Evolutionary conservation across 2,113 vertebrate genomes (phyloP), one percentile per base, ranked within the genome.

Genomic region (Labrus mixtus): DNA sequence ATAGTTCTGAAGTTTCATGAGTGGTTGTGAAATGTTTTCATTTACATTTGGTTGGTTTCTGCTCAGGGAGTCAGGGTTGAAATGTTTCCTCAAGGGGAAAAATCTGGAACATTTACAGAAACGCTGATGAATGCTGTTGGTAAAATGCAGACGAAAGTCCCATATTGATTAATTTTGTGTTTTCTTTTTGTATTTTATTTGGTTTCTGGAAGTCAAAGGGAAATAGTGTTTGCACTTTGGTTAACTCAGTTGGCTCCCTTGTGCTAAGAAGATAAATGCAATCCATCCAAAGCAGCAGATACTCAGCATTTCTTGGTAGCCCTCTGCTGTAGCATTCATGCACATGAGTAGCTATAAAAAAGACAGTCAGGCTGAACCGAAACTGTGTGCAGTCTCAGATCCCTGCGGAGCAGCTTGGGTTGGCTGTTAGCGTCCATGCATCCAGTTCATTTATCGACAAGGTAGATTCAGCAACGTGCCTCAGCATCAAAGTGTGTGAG

Each of bases 401-500:
- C 87, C 73, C 87, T 1, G 65, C 25, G 46, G 86, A 77, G 74
- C 71, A 54, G 73, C 74, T 43, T 0, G 43, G 76, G 60, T 74
- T 59, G 43, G 8, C 68, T 57, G 60, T 78, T 64, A 67, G 62
- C 63, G 48, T 63, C 79, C 85, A 81, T 51, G 79, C 73, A 73
- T 67, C 67, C 61, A 45, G 70, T 36, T 63, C 78, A 83, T 79
- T 80, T 90, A 83, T 87, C 23, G 79, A 91, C 81, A 63, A 79
- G 83, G 68, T 73, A 73, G 78, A 89, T 74, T 87, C 80, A 78
- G 87, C 85, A 77, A 79, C 23, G 87, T 92, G 91, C 90, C 88
- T 93, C 91, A 91, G 90, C 86, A 89, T 88, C 87, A 82, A 78
- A 87, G 83, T 74, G 66, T 50, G 79, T 74, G 48, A 73, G 73